A percentile compares a stretch with the other conserved stretches of the same genome.
Evolutionary conservation across 92 coral and sea anemone species (phyloP).

Genomic region (Nematostella vectensis): DNA sequence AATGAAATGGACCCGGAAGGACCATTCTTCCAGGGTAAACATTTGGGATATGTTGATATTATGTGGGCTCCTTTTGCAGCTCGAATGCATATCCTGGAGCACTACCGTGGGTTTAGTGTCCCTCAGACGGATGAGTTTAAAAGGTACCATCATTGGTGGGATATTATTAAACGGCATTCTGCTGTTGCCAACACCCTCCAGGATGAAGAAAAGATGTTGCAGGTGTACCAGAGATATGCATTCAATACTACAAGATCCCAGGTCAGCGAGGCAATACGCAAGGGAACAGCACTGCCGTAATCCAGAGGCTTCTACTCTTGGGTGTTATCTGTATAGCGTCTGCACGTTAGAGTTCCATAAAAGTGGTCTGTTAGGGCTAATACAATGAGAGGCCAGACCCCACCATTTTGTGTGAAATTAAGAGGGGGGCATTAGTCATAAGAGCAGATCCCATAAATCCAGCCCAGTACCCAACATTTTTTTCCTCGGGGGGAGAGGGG

Average conservation of each 20-base stretch:
- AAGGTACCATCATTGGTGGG: conserved; percentile 53
- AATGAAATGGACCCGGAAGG: conserved; percentile 55
- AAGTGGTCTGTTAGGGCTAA: too few species aligned
- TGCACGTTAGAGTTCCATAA: too few species aligned
- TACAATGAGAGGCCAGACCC: too few species aligned
- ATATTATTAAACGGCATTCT: conserved; percentile 48
- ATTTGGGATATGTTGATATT: conserved; percentile 60
- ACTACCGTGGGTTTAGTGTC: conserved; percentile 48
- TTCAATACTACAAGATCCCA: conserved; percentile 32
- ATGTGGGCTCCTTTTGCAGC: conserved; percentile 62
- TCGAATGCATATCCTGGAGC: conserved; percentile 43
- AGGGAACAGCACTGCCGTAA: conserved; percentile 45
- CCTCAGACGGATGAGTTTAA: conserved; percentile 44
- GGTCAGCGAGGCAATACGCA: conserved; percentile 40
- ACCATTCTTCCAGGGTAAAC: conserved; percentile 50
- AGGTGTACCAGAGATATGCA: conserved; percentile 32
- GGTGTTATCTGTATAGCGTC: too few species aligned
- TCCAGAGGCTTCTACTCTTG: neutral
- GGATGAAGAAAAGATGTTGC: conserved; percentile 22
- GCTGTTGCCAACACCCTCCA: conserved; percentile 30
- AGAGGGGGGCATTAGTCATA: too few species aligned
- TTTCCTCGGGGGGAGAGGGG: too few species aligned
- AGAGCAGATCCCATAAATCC: too few species aligned
- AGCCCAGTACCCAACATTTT: too few species aligned
- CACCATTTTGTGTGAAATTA: too few species aligned